phyloP scores from a whole-genome alignment of 1,140 invertebrate genomes.

The Calycopis cecrops region DNA sequence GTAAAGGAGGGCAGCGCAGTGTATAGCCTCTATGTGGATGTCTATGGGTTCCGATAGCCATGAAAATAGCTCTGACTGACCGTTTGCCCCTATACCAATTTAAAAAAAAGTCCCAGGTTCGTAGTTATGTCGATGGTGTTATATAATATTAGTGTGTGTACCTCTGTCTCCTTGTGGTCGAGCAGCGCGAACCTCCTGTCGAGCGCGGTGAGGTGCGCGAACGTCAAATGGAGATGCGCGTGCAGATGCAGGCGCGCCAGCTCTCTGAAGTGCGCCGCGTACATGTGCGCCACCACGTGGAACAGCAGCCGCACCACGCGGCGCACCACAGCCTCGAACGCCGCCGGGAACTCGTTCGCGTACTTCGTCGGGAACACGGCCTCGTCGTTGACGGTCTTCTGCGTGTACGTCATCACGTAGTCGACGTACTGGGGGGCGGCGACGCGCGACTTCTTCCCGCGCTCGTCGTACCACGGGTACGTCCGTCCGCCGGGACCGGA shows the following conservation, averaged over 20 bases:
- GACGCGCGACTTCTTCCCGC: slow-evolving; percentile 97
- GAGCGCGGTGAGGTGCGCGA: slow-evolving; percentile 94
- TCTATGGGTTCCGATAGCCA: too few species aligned
- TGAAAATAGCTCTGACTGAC: too few species aligned
- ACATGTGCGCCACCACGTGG: slow-evolving; percentile 98
- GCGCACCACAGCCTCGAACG: slow-evolving; percentile 95
- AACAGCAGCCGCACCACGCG: slow-evolving; percentile 97
- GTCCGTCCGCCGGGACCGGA: slow-evolving; percentile 94
- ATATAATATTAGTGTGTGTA: too few species aligned
- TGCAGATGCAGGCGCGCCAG: slow-evolving; percentile 93
- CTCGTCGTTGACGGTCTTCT: slow-evolving; percentile 98
- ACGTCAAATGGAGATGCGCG: slow-evolving; percentile 96
- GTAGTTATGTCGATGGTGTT: too few species aligned
- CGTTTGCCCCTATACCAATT: too few species aligned
- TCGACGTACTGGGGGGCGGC: slow-evolving; percentile 98
- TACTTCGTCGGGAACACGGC: slow-evolving; percentile 98
- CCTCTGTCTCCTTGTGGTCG: slow-evolving; percentile 96
- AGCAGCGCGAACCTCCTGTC: slow-evolving; percentile 92
- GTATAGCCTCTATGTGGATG: too few species aligned
- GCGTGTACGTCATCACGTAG: slow-evolving; percentile 98
- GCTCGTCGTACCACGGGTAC: slow-evolving; percentile 99
- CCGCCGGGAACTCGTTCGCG: slow-evolving; percentile 95
- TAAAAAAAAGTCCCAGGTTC: too few species aligned
- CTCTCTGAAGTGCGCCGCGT: slow-evolving; percentile 97
- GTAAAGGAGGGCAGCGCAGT: too few species aligned